Evolutionary conservation across 2,113 vertebrate species (phyloP).

Genomic region (Lepisosteus osseus): DNA sequence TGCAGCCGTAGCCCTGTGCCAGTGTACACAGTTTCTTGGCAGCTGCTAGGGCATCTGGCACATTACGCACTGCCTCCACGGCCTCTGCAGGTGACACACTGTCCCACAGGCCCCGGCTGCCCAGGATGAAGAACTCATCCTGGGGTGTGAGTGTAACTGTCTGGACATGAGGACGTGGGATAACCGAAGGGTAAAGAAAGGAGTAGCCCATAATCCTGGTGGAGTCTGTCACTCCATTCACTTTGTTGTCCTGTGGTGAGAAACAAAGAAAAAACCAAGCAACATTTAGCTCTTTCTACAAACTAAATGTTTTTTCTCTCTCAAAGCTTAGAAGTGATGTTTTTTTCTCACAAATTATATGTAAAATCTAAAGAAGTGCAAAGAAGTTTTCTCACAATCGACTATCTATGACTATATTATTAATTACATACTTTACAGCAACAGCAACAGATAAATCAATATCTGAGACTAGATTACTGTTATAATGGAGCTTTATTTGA

Average conservation of each 20-base stretch:
- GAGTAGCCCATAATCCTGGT: constrained; percentile 96
- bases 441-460: too few species aligned
- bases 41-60: constrained; percentile 85
- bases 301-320: too few species aligned
- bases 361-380: too few species aligned
- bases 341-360: too few species aligned
- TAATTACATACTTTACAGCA: too few species aligned
- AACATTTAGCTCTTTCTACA: background rate
- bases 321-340: too few species aligned
- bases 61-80: constrained; percentile 83
- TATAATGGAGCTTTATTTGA: too few species aligned
- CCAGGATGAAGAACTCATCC: constrained; percentile 95
- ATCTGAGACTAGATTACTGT: too few species aligned
- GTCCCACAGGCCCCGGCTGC: constrained; percentile 92
- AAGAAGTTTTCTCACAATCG: too few species aligned
- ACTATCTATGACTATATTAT: too few species aligned
- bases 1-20: constrained; percentile 94
- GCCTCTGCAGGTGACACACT: constrained; percentile 80
- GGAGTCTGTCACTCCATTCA: constrained; percentile 94
- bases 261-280: background rate
- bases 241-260: constrained; percentile 86
- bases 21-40: constrained; percentile 95
- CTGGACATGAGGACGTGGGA: constrained; percentile 88
- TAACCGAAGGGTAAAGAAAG: constrained; percentile 90
- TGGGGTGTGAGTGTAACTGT: constrained; percentile 85